Evolutionary conservation across 2,888 invertebrate species (phyloP), one percentile per base, ranked within the genome.

Genomic region (Hofmannophila pseudospretella): DNA sequence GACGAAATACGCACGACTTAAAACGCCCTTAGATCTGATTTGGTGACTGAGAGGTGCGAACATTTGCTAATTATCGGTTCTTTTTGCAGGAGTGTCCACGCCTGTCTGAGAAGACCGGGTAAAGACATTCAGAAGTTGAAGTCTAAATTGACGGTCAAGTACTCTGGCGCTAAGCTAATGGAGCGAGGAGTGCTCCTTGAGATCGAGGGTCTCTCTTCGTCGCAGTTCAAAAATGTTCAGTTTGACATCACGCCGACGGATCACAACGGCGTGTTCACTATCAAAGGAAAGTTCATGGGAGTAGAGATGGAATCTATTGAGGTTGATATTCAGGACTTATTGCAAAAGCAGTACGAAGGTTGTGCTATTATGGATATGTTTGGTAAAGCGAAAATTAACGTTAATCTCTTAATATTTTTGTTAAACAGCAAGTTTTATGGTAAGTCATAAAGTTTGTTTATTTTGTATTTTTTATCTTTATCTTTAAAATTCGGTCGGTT

Each of bases 391-490:
- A 91, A 92, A 70, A 89, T 94, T 49, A 94, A 94, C 61, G 92
- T 94, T 10, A 94, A 94, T 68, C 87, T 94, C 29, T 82, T 94
- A 28, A 88, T 94, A 47, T 92, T 91, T 66, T 85, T 94, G 44
- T 74, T 94, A 20, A 94, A 94, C 69, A 90, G 90, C 55, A 94
- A 94, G 71, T 94, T 93, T 77, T 94, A 93, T 66, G 89, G 90
- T 46, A 91, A 90, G 64, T 70, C 71, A 19, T 67, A 67, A 39
- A 32, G 1, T 38, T 26, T 23, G 9, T 14, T 9, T 14, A 9
- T 20, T 19, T 8, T 22, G 20, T 9, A 4, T 3, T 33, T 13
- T 11, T 33, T 25, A 8, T 8, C 10, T 8, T 4, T 9, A 2
- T n/a, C 3, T 23, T 23, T 13, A 1, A 20, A 20, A 20, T 20